phyloP scores from a whole-genome alignment of 53 echinoderm and acorn worm genomes.

The Holothuria leucospilota region DNA sequence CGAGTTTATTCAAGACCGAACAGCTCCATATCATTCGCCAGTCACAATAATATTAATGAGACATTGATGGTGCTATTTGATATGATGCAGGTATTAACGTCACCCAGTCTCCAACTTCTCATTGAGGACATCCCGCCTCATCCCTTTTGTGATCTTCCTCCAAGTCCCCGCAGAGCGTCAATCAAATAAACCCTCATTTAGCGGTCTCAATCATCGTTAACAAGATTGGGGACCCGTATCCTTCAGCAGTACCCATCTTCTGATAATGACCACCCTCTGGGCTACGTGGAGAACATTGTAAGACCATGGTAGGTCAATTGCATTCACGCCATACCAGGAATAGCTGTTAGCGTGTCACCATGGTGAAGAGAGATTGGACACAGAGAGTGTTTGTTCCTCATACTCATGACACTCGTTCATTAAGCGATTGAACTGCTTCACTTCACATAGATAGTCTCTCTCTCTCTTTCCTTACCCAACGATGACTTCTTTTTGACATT shows the following conservation, averaged over 20 bases:
- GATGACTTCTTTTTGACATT: background rate
- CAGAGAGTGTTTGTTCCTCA: constrained; percentile 26
- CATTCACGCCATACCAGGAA: constrained; percentile 49
- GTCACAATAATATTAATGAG: no score
- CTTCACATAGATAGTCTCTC: no score
- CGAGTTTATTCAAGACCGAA: no score
- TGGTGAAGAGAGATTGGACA: constrained; percentile 20
- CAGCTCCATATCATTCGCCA: no score
- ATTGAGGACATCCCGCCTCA: background rate
- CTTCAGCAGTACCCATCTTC: constrained; percentile 5
- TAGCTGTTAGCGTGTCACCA: constrained; percentile 13
- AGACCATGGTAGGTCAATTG: constrained; percentile 12
- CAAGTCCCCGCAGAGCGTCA: no score
- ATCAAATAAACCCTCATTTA: background rate
- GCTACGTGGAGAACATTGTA: background rate
- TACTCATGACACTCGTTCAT: background rate
- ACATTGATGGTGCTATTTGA: constrained; percentile 15
- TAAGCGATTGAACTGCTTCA: no score
- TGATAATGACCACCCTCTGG: constrained; percentile 40
- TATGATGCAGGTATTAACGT: constrained; percentile 9
- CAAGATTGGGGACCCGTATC: background rate
- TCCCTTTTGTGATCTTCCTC: no score
- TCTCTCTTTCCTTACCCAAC: no score
- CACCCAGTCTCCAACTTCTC: background rate
- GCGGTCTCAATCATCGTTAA: constrained; percentile 34